Percentiles rank a stretch among this genome's conserved stretches.
phyloP scores from a whole-genome alignment of 2,113 vertebrate species.

The Procapra przewalskii region DNA sequence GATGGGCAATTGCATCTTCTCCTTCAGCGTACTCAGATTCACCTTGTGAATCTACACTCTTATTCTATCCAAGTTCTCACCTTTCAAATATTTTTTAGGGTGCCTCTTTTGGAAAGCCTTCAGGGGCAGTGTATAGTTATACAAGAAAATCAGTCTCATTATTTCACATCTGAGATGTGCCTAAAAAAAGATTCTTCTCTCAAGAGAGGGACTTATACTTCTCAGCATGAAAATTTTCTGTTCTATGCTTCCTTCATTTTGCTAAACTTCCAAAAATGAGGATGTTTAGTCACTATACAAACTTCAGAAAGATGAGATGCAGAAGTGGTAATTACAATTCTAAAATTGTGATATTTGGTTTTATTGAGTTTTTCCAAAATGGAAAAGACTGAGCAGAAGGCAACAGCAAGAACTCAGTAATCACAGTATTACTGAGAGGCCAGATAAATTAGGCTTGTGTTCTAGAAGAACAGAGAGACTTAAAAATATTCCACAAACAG shows the following conservation, averaged over 20 bases:
- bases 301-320: slow-evolving; percentile 19
- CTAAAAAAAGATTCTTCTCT: neutral
- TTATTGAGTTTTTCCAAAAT: slow-evolving; percentile 49
- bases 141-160: neutral
- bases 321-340: slow-evolving; percentile 33
- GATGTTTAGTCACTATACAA: neutral
- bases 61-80: neutral
- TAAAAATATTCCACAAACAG: slow-evolving; percentile 55
- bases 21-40: neutral
- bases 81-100: slow-evolving; percentile 11
- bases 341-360: slow-evolving; percentile 38
- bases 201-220: neutral
- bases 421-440: slow-evolving; percentile 1
- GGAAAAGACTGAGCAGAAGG: slow-evolving; percentile 38
- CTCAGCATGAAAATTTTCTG: neutral
- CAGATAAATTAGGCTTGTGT: slow-evolving; percentile 61
- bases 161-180: neutral
- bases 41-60: neutral
- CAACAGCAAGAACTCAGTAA: slow-evolving; percentile 52
- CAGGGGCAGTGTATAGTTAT: neutral
- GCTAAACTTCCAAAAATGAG: slow-evolving; percentile 30
- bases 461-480: slow-evolving; percentile 64
- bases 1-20: neutral
- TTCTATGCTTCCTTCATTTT: neutral
- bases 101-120: neutral